Base-by-base conservation (phyloP, 2,888 invertebrate species). In the Lasioglossum lativentre region DNA sequence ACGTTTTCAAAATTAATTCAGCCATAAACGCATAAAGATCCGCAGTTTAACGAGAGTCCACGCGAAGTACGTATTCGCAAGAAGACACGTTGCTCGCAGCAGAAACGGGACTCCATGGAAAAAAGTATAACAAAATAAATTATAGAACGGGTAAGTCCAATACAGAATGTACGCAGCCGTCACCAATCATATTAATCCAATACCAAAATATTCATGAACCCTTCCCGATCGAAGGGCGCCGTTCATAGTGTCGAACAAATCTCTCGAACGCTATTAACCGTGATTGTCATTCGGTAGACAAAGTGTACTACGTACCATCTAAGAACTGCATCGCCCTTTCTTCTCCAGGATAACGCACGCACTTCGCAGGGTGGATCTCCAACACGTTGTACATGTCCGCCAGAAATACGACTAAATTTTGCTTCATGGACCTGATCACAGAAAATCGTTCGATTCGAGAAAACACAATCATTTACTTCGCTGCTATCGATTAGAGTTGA, bases 341-440 rank as follows among this genome's bases (percentile, higher is more conserved):
- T 95, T 97, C 97, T 89, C 97, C 98, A 6, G 98, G 98, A 95
- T 97, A 97, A 93, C 97, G 97, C 88, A 98, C 98, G 93, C 98
- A 98, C 95, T 98, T 97, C 66, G 97, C 98, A 34, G 98, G 98
- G 95, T 98, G 98, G 88, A 99, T 98, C 96, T 99, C 99, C 95
- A 99, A 96, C 93, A 98, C 96, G 95, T 98, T 98, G 96, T 99
- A 99, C 93, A 99, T 96, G 95, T 99, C 99, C 83, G 99, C 98
- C 91, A 99, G 96, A 96, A 99, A 97, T 82, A 98, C 98, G 92
- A 98, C 96, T 95, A 99, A 96, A 96, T 99, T 99, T 94, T 98
- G 97, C 95, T 97, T 97, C 98, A 99, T 98, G 89, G 98, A 97
- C 93, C 98, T 98, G 96, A 66, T 96, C 34, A 45, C 30, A 73